Conservation (phyloP, 2,113 vertebrate genomes). For the Bufo gargarizans region DNA sequence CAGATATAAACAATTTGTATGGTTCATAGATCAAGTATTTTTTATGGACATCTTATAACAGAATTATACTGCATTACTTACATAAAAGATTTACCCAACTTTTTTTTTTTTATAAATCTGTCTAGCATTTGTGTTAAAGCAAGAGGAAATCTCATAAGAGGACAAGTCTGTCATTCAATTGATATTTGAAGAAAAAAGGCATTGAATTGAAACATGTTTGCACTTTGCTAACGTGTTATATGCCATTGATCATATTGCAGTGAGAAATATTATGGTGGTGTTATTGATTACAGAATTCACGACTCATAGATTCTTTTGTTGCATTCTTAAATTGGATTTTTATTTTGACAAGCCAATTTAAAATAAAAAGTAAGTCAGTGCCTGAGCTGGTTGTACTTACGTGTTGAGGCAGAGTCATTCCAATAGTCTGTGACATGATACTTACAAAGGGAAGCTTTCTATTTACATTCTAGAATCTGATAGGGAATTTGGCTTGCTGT, state of each 20-base stretch:
- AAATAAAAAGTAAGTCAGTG: slow-evolving; percentile 41
- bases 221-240: slow-evolving; percentile 20
- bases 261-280: slow-evolving; percentile 45
- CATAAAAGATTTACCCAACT: background rate
- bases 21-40: background rate
- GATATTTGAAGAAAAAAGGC: background rate
- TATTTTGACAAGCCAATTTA: slow-evolving; percentile 55
- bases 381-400: slow-evolving; percentile 23
- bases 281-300: slow-evolving; percentile 46
- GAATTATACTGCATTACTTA: background rate
- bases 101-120: background rate
- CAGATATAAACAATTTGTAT: too few relatives aligned
- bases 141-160: background rate
- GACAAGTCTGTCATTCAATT: background rate
- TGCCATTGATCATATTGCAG: slow-evolving; percentile 44
- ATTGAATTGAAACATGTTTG: slow-evolving; percentile 21
- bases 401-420: slow-evolving; percentile 43
- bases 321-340: slow-evolving; percentile 34
- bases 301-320: slow-evolving; percentile 47
- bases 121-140: background rate
- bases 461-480: slow-evolving; percentile 52
- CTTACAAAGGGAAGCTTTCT: slow-evolving; percentile 28
- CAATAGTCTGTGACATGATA: slow-evolving; percentile 49
- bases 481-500: slow-evolving; percentile 53
- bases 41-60: background rate